Conservation (phyloP, 2,888 invertebrate genomes). For the Lordiphosa fenestrarum region DNA sequence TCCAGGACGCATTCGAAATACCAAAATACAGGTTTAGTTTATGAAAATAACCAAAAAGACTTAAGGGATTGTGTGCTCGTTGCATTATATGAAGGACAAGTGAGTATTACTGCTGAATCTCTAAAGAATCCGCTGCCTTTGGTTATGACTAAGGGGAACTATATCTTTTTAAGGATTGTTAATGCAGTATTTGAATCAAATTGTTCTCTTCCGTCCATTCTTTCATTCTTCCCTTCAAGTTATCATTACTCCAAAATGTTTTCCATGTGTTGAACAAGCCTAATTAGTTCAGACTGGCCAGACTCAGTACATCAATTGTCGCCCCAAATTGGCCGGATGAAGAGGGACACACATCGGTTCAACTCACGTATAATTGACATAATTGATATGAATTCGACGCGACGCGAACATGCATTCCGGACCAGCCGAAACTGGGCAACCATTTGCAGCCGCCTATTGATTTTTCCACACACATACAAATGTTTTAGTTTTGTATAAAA, state of each 20-base stretch:
- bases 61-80: too few species aligned
- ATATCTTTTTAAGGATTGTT: too few species aligned
- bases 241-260: background rate
- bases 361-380: slow-evolving; percentile 46
- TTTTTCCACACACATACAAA: slow-evolving; percentile 31
- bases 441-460: slow-evolving; percentile 29
- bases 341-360: slow-evolving; percentile 5
- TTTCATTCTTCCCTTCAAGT: background rate
- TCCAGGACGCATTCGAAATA: too few species aligned
- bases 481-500: slow-evolving; percentile 10
- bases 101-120: too few species aligned
- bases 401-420: slow-evolving; percentile 10
- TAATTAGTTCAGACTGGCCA: slow-evolving; percentile 24
- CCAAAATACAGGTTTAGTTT: too few species aligned
- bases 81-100: too few species aligned
- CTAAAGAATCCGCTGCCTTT: too few species aligned
- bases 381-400: slow-evolving; percentile 50
- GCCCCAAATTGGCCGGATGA: slow-evolving; percentile 37
- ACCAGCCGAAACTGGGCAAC: slow-evolving; percentile 9
- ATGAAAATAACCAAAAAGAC: too few species aligned
- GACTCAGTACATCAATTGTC: slow-evolving; percentile 49
- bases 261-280: slow-evolving; percentile 25
- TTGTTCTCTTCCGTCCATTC: too few species aligned
- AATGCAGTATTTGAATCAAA: too few species aligned
- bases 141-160: too few species aligned